phyloP scores from a whole-genome alignment of 1,140 invertebrate species.

The Heliconius hermathena region DNA sequence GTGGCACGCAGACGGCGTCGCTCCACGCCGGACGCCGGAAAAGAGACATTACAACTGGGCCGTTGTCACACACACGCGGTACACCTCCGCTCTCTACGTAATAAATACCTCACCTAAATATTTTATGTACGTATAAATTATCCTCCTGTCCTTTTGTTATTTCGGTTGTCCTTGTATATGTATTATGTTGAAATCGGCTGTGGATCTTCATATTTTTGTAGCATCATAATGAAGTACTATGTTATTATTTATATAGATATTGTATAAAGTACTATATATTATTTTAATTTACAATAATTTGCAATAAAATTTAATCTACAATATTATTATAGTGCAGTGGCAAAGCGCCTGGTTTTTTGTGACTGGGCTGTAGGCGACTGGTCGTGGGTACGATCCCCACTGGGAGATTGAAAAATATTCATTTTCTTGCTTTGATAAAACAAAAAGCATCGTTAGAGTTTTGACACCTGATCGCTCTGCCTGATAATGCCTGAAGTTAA shows the following conservation, averaged over 20 bases:
- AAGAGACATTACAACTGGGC: slow-evolving; percentile 50
- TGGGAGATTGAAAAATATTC: no score
- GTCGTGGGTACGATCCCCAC: no score
- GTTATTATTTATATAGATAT: no score
- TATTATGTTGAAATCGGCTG: neutral
- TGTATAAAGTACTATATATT: no score
- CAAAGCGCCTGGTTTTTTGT: no score
- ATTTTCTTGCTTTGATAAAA: no score
- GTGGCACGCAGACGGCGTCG: slow-evolving; percentile 55
- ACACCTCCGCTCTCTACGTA: slow-evolving; percentile 34
- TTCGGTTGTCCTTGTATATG: neutral
- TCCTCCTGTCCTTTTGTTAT: slow-evolving; percentile 2
- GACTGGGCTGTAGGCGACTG: neutral
- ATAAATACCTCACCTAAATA: slow-evolving; percentile 39
- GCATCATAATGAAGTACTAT: neutral
- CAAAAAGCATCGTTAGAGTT: no score
- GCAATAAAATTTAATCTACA: no score
- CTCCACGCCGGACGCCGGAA: slow-evolving; percentile 40
- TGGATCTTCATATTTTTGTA: neutral
- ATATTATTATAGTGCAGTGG: no score
- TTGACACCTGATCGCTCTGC: no score
- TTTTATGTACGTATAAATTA: slow-evolving; percentile 35
- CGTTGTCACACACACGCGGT: slow-evolving; percentile 41
- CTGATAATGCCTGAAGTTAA: no score
- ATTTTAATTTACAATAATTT: no score